Evolutionary conservation across 2,113 vertebrate genomes (phyloP).

Genomic region (Melanerpes formicivorus): DNA sequence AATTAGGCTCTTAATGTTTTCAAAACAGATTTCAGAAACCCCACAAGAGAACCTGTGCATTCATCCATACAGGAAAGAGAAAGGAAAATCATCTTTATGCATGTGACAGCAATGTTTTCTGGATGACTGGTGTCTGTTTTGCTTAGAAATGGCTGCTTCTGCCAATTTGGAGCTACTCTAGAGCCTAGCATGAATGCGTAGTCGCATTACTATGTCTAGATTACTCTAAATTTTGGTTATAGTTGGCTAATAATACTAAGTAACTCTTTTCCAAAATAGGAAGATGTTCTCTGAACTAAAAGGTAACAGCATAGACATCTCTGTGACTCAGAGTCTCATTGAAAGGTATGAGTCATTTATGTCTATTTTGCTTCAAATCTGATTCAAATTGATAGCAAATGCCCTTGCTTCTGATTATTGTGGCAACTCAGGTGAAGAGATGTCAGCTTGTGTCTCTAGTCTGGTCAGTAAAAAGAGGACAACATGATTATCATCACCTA

Average conservation of each 20-base stretch:
- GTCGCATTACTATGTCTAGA: constrained; percentile 14
- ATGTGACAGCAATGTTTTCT: constrained; percentile 31
- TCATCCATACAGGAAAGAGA: constrained; percentile 6
- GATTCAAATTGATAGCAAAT: background rate
- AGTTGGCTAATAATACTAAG: constrained; percentile 22
- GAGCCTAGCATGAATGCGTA: background rate
- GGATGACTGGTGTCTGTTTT: constrained; percentile 14
- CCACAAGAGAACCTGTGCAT: constrained; percentile 2
- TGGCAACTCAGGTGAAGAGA: background rate
- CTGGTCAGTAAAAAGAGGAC: fast-evolving
- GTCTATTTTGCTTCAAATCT: background rate
- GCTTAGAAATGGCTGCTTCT: background rate
- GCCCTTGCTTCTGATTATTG: background rate
- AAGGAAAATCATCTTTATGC: constrained; percentile 28
- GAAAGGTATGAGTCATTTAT: background rate
- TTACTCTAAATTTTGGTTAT: constrained; percentile 16
- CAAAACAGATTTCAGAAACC: background rate
- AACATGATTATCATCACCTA: background rate
- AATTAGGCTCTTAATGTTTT: background rate
- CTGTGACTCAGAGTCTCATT: background rate
- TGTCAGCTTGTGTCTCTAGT: background rate
- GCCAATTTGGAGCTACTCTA: constrained; percentile 10
- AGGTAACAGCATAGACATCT: background rate
- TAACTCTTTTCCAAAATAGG: constrained; percentile 6
- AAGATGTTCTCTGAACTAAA: background rate